Evolutionary conservation across 2,797 vertebrate genomes (phyloP), one percentile per base, ranked within the genome.

Genomic region (Lepilemur ruficaudatus): DNA sequence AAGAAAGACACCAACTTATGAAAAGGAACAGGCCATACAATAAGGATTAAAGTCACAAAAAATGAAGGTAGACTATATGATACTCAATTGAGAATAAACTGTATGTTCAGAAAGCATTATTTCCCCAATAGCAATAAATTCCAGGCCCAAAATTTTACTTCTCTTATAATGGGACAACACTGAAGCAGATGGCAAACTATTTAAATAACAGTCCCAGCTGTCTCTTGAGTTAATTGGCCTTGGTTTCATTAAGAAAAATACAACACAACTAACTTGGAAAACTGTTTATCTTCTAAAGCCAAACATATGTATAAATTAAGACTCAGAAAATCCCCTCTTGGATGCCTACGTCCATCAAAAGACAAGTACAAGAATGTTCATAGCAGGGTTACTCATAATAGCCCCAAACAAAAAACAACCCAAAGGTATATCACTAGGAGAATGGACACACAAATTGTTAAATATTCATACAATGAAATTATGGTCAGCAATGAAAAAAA

Each of bases 211-310:
- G 32, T 11, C 7, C 38, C 22, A 90, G 32, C 35, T 72, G 22
- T 63, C 46, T 61, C 12, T 52, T 35, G 4, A 91, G 48, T 93
- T 50, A 73, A 75, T 59, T 43, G 69, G 82, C 52, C 25, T 97
- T 88, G 43, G 22, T 59, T 94, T 83, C 82, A 94, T 70, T 70
- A 90, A 78, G 41, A 89, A 94, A 93, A 93, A 82, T n/a, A 67
- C 20, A 78, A 83, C 18, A 59, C 13, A 79, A 89, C 30, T 91
- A 59, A 73, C 78, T 25, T 87, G 48, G 55, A 83, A 79, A 83
- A 82, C 7, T 15, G 20, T 46, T 41, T 50, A 75, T 61, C 18
- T 46, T 87, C 92, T 87, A 79, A 83, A 69, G 22, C 41, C 43
- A 94, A 92, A 22, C 20, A 12, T 32, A 52, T 4, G 48, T 63